Percentiles rank a stretch among this genome's conserved stretches.
Conservation (phyloP, 1,140 invertebrate genomes). For the Potamilus streckersoni region DNA sequence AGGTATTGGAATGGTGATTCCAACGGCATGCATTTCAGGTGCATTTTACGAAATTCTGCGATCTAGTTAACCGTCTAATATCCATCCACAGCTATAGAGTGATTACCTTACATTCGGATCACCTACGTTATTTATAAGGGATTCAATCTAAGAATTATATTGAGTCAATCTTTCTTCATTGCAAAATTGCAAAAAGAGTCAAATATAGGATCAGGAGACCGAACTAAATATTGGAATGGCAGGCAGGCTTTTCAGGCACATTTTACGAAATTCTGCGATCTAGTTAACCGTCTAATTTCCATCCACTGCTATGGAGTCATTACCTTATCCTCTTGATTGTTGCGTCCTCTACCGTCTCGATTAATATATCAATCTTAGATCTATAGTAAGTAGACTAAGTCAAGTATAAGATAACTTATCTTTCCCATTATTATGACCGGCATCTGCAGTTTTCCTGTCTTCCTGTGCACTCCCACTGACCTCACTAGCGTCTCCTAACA, state of each 20-base stretch:
- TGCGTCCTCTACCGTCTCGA: too few species aligned
- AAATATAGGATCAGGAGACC: conserved; percentile 94
- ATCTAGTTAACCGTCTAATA: conserved; percentile 90
- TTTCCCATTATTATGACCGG: too few species aligned
- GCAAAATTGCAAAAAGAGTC: conserved; percentile 94
- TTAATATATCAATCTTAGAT: too few species aligned
- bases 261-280: conserved; percentile 91
- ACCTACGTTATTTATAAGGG: too few species aligned
- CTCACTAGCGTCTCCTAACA: too few species aligned
- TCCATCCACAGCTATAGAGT: conserved; percentile 77
- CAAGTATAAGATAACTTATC: too few species aligned
- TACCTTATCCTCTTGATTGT: too few species aligned
- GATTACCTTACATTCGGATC: too few species aligned
- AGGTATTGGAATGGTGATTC: conserved; percentile 93
- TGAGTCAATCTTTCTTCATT: conserved; percentile 95
- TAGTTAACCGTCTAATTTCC: conserved; percentile 87
- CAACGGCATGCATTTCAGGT: conserved; percentile 85
- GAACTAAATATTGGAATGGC: conserved; percentile 92
- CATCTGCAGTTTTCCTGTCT: too few species aligned
- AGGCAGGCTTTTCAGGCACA: conserved; percentile 88
- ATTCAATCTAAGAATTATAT: conserved; percentile 87
- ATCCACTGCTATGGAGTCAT: conserved; percentile 75
- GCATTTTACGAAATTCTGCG: conserved; percentile 90
- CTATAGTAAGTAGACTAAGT: too few species aligned
- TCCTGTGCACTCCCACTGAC: too few species aligned